Percentiles rank a stretch among this genome's conserved stretches.
Evolutionary conservation across 1,140 invertebrate genomes (phyloP).

Genomic region (Calosoma granatense): DNA sequence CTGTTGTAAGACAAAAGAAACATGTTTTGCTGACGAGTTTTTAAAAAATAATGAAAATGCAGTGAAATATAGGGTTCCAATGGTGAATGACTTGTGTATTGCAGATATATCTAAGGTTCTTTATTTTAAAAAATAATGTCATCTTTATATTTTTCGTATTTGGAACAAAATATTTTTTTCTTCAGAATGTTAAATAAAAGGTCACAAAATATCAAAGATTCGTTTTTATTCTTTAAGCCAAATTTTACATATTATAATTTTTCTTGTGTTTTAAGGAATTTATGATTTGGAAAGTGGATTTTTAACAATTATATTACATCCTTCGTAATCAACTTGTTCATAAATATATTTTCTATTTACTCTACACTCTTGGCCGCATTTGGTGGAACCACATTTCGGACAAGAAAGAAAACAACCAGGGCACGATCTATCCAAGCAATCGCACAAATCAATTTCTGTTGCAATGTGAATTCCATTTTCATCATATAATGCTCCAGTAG

Average conservation of each 20-base stretch:
- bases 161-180: too few relatives aligned
- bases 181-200: too few relatives aligned
- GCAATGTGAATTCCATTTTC: constrained; percentile 28
- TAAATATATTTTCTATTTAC: constrained; percentile 29
- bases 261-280: too few relatives aligned
- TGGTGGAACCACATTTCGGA: constrained; percentile 46
- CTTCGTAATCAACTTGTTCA: constrained; percentile 31
- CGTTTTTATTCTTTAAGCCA: too few relatives aligned
- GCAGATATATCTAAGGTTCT: neutral
- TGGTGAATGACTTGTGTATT: neutral
- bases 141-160: too few relatives aligned
- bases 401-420: constrained; percentile 73
- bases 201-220: too few relatives aligned
- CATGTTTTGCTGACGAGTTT: neutral
- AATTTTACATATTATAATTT: too few relatives aligned
- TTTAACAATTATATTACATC: constrained; percentile 28
- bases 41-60: neutral
- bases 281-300: constrained; percentile 27
- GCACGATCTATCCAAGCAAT: constrained; percentile 60
- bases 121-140: constrained; percentile 5
- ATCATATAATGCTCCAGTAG: constrained; percentile 27
- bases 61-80: neutral
- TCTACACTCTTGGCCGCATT: constrained; percentile 31
- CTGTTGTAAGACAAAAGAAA: neutral
- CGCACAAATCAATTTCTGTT: constrained; percentile 60